phyloP scores from a whole-genome alignment of 1,140 invertebrate species.

The Drosophila willistoni region DNA sequence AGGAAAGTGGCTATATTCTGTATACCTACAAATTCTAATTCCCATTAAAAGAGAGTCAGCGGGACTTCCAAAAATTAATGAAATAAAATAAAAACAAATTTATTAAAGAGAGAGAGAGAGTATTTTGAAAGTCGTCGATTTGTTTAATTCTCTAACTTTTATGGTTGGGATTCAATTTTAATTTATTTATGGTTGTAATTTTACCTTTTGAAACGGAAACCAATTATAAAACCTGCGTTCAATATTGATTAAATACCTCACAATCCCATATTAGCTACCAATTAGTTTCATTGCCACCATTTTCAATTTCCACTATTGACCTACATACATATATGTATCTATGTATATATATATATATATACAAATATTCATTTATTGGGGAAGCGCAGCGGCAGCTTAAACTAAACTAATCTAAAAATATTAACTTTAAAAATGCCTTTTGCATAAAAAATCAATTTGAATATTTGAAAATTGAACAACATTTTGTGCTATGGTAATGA shows the following conservation, averaged over 20 bases:
- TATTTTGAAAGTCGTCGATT: background rate
- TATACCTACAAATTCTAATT: no score
- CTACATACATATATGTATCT: background rate
- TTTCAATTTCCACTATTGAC: conserved; percentile 16
- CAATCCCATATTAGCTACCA: conserved; percentile 9
- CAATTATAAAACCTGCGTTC: conserved; percentile 16
- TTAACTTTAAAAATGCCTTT: conserved; percentile 51
- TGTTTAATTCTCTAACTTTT: no score
- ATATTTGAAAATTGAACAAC: conserved; percentile 40
- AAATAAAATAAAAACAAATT: no score
- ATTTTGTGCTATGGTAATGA: conserved; percentile 38
- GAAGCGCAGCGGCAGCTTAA: background rate
- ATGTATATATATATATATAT: background rate
- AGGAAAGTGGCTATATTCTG: no score
- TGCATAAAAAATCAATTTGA: conserved; percentile 55
- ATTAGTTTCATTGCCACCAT: conserved; percentile 16
- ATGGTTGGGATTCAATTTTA: background rate
- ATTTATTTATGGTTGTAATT: conserved; percentile 14
- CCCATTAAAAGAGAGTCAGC: no score
- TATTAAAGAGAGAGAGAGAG: background rate
- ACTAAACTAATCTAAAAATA: conserved; percentile 48
- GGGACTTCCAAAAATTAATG: no score
- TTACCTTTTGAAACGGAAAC: conserved; percentile 16
- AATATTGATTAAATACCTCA: conserved; percentile 20
- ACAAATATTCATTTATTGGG: background rate